Percentiles rank a stretch among this genome's conserved stretches.
Conservation (phyloP, 2,888 invertebrate genomes). For the Lycia hirtaria region DNA sequence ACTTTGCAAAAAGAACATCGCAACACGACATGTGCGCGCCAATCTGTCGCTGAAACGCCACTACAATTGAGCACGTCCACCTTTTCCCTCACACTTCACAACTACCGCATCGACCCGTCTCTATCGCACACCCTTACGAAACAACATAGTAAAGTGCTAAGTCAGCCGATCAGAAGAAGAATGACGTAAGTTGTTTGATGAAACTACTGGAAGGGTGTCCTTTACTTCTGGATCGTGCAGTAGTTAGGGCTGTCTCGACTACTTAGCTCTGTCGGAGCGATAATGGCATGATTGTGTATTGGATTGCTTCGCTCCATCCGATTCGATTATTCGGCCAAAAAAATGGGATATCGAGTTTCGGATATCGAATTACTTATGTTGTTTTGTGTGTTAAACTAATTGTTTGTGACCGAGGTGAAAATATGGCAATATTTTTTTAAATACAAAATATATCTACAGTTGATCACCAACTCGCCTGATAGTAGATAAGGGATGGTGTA, state of each 20-base stretch:
- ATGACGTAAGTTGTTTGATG: slow-evolving; percentile 15
- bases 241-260: slow-evolving; percentile 63
- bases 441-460: too few relatives aligned
- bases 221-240: slow-evolving; percentile 6
- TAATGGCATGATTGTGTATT: slow-evolving; percentile 74
- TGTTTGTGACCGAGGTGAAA: slow-evolving; percentile 4
- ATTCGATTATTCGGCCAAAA: slow-evolving; percentile 69
- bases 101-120: slow-evolving; percentile 39
- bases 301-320: slow-evolving; percentile 75
- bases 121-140: slow-evolving; percentile 54
- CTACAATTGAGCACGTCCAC: slow-evolving; percentile 59
- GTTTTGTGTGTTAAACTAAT: slow-evolving; percentile 32
- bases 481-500: too few relatives aligned
- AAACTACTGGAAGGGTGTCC: not conserved
- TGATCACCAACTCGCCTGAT: too few relatives aligned
- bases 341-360: slow-evolving; percentile 54
- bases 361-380: slow-evolving; percentile 47
- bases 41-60: slow-evolving; percentile 82
- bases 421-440: slow-evolving; percentile 28
- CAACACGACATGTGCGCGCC: slow-evolving; percentile 82
- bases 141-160: slow-evolving; percentile 22
- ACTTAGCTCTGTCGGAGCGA: slow-evolving; percentile 73
- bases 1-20: slow-evolving; percentile 82
- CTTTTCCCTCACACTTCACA: slow-evolving; percentile 49
- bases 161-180: slow-evolving; percentile 2